Base-by-base conservation (phyloP, 2,888 invertebrate genomes). In the Esperia sulphurella region DNA sequence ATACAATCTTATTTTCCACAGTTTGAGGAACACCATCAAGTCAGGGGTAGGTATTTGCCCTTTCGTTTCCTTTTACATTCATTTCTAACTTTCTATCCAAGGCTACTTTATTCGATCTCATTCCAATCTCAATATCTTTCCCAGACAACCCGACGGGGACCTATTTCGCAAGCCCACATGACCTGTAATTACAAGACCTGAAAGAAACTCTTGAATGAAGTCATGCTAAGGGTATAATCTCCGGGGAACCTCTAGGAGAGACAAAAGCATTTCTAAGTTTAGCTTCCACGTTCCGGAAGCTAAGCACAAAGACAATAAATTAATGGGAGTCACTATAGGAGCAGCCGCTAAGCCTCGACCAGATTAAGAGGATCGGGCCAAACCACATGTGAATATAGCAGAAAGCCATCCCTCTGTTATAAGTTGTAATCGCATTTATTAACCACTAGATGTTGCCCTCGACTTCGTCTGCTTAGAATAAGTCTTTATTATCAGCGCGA, bases 291-390 rank as follows among this genome's bases (percentile, higher is more conserved):
- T 69, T 67, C 68, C 61, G 65, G 63, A 69, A 68, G 69, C 65
- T 64, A 68, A 71, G 70, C 70, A 74, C 73, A 79, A 72, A 79
- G 76, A 75, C 76, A 75, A 75, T 81, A 79, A 79, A 80, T 80
- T 77, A 78, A 78, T 75, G 69, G 64, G 67, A 75, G 66, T 66
- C 65, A 65, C 61, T 63, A 63, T 55, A 61, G 60, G 52, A 70
- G 68, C 68, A 71, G 59, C 61, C 72, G 69, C 70, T 79, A 74
- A 80, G 73, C 74, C 65, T 65, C 57, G 53, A 58, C 65, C 69
- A 73, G 79, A 79, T 81, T 80, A 78, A 66, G 65, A 61, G 65
- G 62, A 68, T 70, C 61, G 54, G 58, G 58, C 58, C 65, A 69
- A 74, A 76, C 78, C 78, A 71, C 76, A 73, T 66, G 72, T 61